These are phyloP conservation scores for Smithornis capensis DNA, from an alignment of 2,113 vertebrate species.

Conservation along the genomic window DNA sequence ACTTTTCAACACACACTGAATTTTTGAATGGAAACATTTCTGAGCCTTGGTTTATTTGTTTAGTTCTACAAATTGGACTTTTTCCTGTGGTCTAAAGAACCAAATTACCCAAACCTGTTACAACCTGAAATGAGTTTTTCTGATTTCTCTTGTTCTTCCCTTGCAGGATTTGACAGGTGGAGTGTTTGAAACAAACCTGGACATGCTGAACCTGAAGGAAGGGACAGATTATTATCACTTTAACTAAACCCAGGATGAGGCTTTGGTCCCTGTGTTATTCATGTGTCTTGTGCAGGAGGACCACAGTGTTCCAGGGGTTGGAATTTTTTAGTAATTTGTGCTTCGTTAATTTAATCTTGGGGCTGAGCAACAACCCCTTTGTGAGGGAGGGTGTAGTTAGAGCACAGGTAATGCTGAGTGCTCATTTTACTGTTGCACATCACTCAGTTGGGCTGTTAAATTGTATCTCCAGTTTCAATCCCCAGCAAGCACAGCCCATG, in stretches of 20 bases:
- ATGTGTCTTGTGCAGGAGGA: not conserved
- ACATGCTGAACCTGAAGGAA: slow-evolving; percentile 76
- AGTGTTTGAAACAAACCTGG: slow-evolving; percentile 86
- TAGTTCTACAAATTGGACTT: not conserved
- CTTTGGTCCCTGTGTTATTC: not conserved
- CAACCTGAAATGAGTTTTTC: not conserved
- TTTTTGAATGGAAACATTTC: not conserved
- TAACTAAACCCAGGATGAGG: slow-evolving; percentile 55
- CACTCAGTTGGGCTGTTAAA: not conserved
- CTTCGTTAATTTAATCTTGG: not conserved
- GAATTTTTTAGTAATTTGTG: not conserved
- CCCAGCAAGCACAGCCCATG: not conserved
- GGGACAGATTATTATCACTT: slow-evolving; percentile 83
- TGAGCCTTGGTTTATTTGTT: not conserved
- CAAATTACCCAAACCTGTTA: not conserved
- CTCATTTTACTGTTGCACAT: not conserved
- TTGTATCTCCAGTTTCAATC: not conserved
- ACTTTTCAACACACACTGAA: not conserved
- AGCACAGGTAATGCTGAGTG: not conserved
- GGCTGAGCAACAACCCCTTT: not conserved
- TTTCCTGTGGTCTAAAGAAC: not conserved
- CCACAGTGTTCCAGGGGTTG: not conserved
- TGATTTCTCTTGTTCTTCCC: not conserved
- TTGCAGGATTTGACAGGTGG: slow-evolving; percentile 90
- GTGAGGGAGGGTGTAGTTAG: not conserved